Percentiles rank a stretch among this genome's conserved stretches.
Evolutionary conservation across 92 coral and sea anemone genomes (phyloP).

Genomic region (Phymanthus crucifer): DNA sequence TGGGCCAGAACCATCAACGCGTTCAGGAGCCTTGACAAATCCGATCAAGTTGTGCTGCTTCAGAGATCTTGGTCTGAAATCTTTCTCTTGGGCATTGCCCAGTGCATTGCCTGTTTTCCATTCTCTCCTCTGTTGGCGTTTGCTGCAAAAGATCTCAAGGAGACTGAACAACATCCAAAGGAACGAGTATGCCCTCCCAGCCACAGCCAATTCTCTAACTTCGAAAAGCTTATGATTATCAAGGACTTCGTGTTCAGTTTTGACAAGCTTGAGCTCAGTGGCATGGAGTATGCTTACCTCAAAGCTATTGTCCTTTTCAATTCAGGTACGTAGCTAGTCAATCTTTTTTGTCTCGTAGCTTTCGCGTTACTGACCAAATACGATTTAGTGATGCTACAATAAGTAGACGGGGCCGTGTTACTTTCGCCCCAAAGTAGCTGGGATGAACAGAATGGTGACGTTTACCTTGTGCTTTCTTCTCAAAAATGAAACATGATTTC

Average conservation of each 20-base stretch:
- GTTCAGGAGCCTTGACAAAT: constrained; percentile 66
- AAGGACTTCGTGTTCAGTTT: constrained; percentile 91
- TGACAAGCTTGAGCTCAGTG: constrained; percentile 74
- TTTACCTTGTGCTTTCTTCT: too few relatives aligned
- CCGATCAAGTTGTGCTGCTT: constrained; percentile 79
- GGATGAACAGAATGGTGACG: too few relatives aligned
- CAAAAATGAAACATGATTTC: too few relatives aligned
- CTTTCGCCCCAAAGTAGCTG: too few relatives aligned
- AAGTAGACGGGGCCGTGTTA: too few relatives aligned
- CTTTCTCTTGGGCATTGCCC: constrained; percentile 88
- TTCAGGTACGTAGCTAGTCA: constrained; percentile 63
- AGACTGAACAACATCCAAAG: constrained; percentile 11
- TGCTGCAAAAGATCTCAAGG: constrained; percentile 61
- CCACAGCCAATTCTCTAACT: constrained; percentile 20
- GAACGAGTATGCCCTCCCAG: neutral
- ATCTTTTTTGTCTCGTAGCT: too few relatives aligned
- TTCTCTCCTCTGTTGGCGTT: constrained; percentile 80
- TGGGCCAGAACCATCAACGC: constrained; percentile 84
- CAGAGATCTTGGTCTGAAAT: constrained; percentile 90
- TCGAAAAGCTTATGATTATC: constrained; percentile 71
- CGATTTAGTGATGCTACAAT: neutral
- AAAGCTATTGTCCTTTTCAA: constrained; percentile 90
- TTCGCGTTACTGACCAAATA: too few relatives aligned
- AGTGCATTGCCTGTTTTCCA: constrained; percentile 85
- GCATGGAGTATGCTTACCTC: constrained; percentile 85